Evolutionary conservation across 2,888 invertebrate genomes (phyloP), one percentile per base, ranked within the genome.

Genomic region (Melieria picta): DNA sequence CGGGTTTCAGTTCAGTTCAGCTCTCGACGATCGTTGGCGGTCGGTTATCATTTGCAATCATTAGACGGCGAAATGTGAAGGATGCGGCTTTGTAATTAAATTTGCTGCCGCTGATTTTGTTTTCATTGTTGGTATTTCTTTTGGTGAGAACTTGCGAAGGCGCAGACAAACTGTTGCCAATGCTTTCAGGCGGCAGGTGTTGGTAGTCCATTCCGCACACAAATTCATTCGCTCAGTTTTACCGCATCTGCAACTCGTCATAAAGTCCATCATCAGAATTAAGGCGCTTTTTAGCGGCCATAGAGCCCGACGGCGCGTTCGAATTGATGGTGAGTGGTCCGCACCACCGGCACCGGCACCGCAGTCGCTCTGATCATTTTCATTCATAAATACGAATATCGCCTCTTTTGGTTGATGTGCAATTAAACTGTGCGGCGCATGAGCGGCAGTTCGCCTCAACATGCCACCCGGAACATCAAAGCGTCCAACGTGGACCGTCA

Each of bases 31-130:
- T 61, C 11, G 50, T 61, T 16, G 16, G 60, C n/a, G 60, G 16
- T 50, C n/a, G 60, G 11, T 52, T 61, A 61, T 67, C 60, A 67
- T 57, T 56, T 55, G 6, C 62, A 63, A 69, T 69, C 62, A 69
- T 63, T 69, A 63, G 48, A 62, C 69, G 43, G 62, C 62, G 69
- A 69, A 69, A 69, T 69, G 62, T 61, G 16, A 63, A 61, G 50
- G 56, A 63, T 55, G 10, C 69, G 61, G 55, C 67, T 67, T 61
- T 67, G 52, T 67, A 67, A 67, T 67, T 67, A 67, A 67, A 60
- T 52, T 67, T 50, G 61, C 43, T 58, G 67, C 67, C 67, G 67
- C 60, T 11, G 47, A 45, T 30, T 30, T 30, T 30, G 30, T 30
- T 30, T 30, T 30, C 30, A 30, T 30, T 30, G 30, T 30, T 30